Conservation (phyloP, 1,140 invertebrate species). For the Eurytemora carolleeae region DNA sequence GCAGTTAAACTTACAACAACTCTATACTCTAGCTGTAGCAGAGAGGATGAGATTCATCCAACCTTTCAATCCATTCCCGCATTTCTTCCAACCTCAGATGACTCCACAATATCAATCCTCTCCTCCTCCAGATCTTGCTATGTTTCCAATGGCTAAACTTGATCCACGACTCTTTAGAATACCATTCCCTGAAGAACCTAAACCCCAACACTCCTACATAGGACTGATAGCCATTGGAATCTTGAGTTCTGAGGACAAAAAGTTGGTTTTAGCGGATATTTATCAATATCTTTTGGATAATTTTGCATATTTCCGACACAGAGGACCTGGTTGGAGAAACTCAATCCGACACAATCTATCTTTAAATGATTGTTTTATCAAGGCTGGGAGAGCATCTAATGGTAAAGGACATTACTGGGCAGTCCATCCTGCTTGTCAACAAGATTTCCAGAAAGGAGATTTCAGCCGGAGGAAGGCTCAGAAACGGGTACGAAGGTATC, state of each 20-base stretch:
- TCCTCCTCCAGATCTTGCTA: slow-evolving; percentile 3
- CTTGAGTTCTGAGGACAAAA: slow-evolving; percentile 67
- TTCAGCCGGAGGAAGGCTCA: slow-evolving; percentile 87
- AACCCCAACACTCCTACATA: slow-evolving; percentile 88
- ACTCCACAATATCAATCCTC: too few relatives aligned
- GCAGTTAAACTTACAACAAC: slow-evolving; percentile 29
- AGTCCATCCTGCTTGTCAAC: slow-evolving; percentile 86
- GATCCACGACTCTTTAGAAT: slow-evolving; percentile 29
- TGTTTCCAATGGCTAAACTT: slow-evolving; percentile 29
- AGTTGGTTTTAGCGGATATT: slow-evolving; percentile 88
- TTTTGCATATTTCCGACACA: slow-evolving; percentile 81
- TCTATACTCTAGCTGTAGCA: slow-evolving; percentile 70
- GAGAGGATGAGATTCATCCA: slow-evolving; percentile 40
- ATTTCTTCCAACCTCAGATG: too few relatives aligned
- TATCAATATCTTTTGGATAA: slow-evolving; percentile 95
- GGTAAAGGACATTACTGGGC: slow-evolving; percentile 98
- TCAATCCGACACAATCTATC: slow-evolving; percentile 93
- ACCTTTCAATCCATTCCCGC: slow-evolving; percentile 27
- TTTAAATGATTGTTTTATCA: slow-evolving; percentile 95
- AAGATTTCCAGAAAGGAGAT: slow-evolving; percentile 82
- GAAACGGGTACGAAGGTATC: slow-evolving; percentile 69
- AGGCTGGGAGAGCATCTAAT: slow-evolving; percentile 80
- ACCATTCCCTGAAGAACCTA: slow-evolving; percentile 56
- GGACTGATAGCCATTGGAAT: slow-evolving; percentile 95
- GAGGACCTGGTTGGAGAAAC: slow-evolving; percentile 92